These are phyloP conservation scores for Adelosebastes latens DNA, from an alignment of 2,797 vertebrate genomes.

Conservation along the genomic window DNA sequence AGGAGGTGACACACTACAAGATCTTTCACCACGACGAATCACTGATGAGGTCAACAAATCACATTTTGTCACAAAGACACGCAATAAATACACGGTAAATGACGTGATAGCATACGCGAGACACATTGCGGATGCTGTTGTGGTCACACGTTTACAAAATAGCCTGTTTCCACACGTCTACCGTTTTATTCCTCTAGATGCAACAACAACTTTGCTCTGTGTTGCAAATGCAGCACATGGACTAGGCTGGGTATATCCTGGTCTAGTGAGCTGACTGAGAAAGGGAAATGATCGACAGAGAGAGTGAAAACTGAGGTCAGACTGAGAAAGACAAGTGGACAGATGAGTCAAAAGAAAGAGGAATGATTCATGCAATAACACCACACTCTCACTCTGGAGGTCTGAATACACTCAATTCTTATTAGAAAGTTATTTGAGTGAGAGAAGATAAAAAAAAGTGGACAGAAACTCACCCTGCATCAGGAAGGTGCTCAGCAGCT, in stretches of 20 bases:
- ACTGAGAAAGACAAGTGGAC: not conserved
- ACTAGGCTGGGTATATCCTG: not conserved
- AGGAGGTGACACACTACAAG: no score
- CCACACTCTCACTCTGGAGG: not conserved
- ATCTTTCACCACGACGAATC: no score
- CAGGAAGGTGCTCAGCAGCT: constrained; percentile 95
- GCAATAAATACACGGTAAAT: no score
- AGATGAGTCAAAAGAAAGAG: not conserved
- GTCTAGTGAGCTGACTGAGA: not conserved
- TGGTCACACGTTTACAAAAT: no score
- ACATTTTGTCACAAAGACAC: no score
- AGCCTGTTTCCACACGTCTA: no score
- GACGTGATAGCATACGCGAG: no score
- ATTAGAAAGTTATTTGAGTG: not conserved
- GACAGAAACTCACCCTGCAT: constrained; percentile 85
- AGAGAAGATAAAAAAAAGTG: not conserved
- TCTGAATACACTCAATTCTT: not conserved
- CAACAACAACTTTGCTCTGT: no score
- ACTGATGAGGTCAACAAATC: no score
- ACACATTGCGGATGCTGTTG: no score
- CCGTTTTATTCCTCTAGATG: no score
- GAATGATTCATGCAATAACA: not conserved
- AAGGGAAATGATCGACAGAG: not conserved
- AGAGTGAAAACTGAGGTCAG: not conserved
- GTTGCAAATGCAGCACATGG: not conserved